phyloP scores from a whole-genome alignment of 2,797 vertebrate genomes.

The Syngnathus rostellatus region DNA sequence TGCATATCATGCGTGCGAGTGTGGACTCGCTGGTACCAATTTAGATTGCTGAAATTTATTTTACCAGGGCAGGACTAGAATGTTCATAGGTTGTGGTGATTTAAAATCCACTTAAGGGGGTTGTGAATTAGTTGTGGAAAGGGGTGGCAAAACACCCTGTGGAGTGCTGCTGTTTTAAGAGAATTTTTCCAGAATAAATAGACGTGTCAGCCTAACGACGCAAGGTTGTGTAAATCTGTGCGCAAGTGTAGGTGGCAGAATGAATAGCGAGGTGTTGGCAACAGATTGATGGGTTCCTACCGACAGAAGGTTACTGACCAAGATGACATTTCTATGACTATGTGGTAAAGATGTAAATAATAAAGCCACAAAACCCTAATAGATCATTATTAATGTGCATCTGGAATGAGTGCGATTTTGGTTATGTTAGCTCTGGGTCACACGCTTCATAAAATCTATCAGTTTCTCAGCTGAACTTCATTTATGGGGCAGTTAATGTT shows the following conservation, averaged over 20 bases:
- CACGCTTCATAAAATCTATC: constrained; percentile 56
- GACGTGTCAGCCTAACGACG: constrained; percentile 60
- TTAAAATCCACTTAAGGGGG: constrained; percentile 49
- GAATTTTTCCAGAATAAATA: constrained; percentile 59
- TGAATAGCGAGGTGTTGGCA: constrained; percentile 51
- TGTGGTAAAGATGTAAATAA: constrained; percentile 65
- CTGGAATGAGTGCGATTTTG: constrained; percentile 55
- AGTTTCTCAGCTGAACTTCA: constrained; percentile 30
- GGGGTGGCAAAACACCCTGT: constrained; percentile 5
- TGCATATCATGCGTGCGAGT: constrained; percentile 15
- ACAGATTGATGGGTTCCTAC: constrained; percentile 63
- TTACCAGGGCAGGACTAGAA: constrained; percentile 20
- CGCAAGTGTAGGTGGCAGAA: constrained; percentile 27
- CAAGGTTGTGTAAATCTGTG: constrained; percentile 71
- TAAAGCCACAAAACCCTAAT: constrained; percentile 65
- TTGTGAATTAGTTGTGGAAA: constrained; percentile 39
- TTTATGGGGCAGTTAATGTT: constrained; percentile 43
- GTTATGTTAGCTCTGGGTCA: constrained; percentile 61
- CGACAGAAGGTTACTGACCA: constrained; percentile 44
- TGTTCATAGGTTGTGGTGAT: constrained; percentile 36
- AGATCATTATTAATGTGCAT: constrained; percentile 64
- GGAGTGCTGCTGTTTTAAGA: constrained; percentile 45
- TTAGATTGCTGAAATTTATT: constrained; percentile 26
- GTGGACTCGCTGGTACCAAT: constrained; percentile 33
- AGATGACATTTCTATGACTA: constrained; percentile 59